phyloP scores from a whole-genome alignment of 2,888 invertebrate genomes.

The Herminia tarsipennalis region DNA sequence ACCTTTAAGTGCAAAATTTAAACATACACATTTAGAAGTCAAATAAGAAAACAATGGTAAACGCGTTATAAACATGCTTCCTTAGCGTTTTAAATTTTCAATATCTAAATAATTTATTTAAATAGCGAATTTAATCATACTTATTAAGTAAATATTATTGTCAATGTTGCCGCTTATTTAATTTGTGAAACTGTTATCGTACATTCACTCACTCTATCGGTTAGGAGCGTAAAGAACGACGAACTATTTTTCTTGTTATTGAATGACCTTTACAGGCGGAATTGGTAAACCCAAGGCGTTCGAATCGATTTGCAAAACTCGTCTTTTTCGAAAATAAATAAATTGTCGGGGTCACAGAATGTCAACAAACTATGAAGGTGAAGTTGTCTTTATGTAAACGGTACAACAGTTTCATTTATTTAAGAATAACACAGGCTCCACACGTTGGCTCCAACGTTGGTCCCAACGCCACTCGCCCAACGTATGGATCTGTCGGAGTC shows the following conservation, averaged over 20 bases:
- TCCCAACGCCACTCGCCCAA: too few relatives aligned
- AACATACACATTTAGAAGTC: too few relatives aligned
- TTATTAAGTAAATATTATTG: too few relatives aligned
- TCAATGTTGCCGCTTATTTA: background rate
- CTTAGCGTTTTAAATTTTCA: slow-evolving; percentile 6
- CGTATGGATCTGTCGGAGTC: too few relatives aligned
- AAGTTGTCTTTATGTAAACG: slow-evolving; percentile 36
- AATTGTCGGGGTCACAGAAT: slow-evolving; percentile 59
- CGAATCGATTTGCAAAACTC: slow-evolving; percentile 62
- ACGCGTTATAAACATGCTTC: slow-evolving; percentile 7
- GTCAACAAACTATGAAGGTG: slow-evolving; percentile 70
- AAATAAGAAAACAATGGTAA: too few relatives aligned
- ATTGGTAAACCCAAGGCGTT: slow-evolving; percentile 63
- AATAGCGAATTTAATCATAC: too few relatives aligned
- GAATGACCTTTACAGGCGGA: slow-evolving; percentile 64
- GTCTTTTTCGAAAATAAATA: slow-evolving; percentile 56
- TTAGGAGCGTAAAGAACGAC: slow-evolving; percentile 24
- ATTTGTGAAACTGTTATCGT: slow-evolving; percentile 61
- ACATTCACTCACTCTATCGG: slow-evolving; percentile 54
- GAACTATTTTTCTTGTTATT: slow-evolving; percentile 50
- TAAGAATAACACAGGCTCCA: too few relatives aligned
- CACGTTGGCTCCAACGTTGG: too few relatives aligned
- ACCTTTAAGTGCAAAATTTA: too few relatives aligned
- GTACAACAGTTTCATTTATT: slow-evolving; percentile 1
- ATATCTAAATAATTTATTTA: too few relatives aligned